Evolutionary conservation across 1,140 invertebrate species (phyloP), one percentile per base, ranked within the genome.

Genomic region (Saccostrea glomerata): DNA sequence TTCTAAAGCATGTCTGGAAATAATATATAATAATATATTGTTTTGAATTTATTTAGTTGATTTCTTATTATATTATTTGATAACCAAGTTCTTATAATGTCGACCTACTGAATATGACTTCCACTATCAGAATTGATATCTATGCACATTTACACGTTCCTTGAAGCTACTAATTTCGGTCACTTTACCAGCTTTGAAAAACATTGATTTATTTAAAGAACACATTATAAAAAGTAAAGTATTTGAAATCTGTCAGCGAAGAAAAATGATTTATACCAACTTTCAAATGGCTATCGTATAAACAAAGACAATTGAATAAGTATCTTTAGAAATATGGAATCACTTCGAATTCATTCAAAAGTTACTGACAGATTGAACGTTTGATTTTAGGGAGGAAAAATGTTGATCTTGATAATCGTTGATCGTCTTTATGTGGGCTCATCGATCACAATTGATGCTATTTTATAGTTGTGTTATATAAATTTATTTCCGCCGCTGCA

Each of bases 391-490:
- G 25, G 70, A 66, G 60, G 23, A 36, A 30, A 30, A 36, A 25
- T 9, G 70, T 77, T 77, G 11, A 77, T 36, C 25, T 77, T 77
- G 70, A 36, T 77, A 77, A 77, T 77, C 15, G 23, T 77, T 36
- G 70, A 77, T 77, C 70, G 30, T 77, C 70, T 77, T 77, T 77
- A 77, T 77, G 23, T 36, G 70, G 70, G 70, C 70, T 36, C 30
- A 77, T 77, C 25, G 70, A 77, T 77, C 70, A 77, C 70, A 77
- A 77, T 30, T 77, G 70, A 36, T 77, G 70, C 70, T 36, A 77
- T 77, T 77, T 77, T 77, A 77, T 77, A 36, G 70, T 25, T 77
- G 25, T 36, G 70, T 77, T 77, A 77, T 77, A 77, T 77, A 77
- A 77, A 77, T 77, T 25, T 77, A 77, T 77, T 77, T 77, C 70